These are phyloP conservation scores for Gallinago solitaria DNA, from an alignment of 2,797 vertebrate species.

Conservation along the genomic window DNA sequence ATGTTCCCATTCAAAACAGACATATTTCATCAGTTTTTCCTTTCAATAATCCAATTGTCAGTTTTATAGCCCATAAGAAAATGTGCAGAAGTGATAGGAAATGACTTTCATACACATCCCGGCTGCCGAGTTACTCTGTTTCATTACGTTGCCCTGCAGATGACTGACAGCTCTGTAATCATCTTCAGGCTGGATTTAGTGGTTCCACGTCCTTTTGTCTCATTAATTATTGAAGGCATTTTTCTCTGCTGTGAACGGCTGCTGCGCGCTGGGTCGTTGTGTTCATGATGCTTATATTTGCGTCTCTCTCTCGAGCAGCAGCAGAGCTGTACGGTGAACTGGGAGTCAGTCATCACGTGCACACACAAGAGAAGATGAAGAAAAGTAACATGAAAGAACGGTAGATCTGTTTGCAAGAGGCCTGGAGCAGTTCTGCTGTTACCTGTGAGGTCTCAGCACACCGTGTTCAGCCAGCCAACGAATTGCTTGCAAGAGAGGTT, in stretches of 20 bases:
- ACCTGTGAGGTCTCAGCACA: not conserved
- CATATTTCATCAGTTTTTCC: slow-evolving; percentile 55
- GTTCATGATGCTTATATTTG: not conserved
- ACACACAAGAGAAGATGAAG: not conserved
- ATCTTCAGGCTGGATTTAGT: slow-evolving; percentile 58
- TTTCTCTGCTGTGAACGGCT: not conserved
- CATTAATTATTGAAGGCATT: slow-evolving; percentile 49
- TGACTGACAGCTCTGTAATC: slow-evolving; percentile 62
- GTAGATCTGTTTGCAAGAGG: not conserved
- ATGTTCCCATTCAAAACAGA: slow-evolving; percentile 32
- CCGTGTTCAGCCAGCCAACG: not conserved
- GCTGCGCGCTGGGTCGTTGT: rapidly evolving
- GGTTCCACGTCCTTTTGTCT: slow-evolving; percentile 3
- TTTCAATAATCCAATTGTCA: slow-evolving; percentile 61
- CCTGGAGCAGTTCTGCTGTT: not conserved
- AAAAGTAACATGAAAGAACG: not conserved
- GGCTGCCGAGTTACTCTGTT: slow-evolving; percentile 5
- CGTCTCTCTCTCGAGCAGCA: not conserved
- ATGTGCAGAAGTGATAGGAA: slow-evolving; percentile 45
- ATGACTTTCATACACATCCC: slow-evolving; percentile 58
- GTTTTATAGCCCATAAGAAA: slow-evolving; percentile 54
- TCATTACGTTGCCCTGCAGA: slow-evolving; percentile 36
- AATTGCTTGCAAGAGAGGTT: rapidly evolving
- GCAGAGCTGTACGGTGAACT: not conserved
- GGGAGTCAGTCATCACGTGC: not conserved